Percentiles rank a stretch among this genome's conserved stretches.
These are phyloP conservation scores for Mechanitis mazaeus DNA, from an alignment of 2,888 invertebrate genomes.

Conservation along the genomic window DNA sequence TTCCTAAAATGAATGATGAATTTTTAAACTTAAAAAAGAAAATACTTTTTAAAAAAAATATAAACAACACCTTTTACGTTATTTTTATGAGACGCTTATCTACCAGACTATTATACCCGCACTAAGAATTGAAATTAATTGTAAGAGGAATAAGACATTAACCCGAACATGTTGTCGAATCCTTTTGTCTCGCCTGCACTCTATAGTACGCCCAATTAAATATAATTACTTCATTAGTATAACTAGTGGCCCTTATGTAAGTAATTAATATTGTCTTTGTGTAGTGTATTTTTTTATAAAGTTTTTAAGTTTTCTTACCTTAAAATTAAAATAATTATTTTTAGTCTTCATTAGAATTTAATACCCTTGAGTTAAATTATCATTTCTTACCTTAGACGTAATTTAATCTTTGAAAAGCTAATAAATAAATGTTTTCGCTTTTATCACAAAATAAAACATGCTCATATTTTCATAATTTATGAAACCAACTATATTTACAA, in stretches of 20 bases:
- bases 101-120: too few relatives aligned
- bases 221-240: slow-evolving; percentile 40
- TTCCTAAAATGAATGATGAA: too few relatives aligned
- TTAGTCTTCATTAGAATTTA: neutral
- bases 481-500: slow-evolving; percentile 22
- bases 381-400: neutral
- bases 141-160: slow-evolving; percentile 16
- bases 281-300: neutral
- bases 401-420: neutral
- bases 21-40: too few relatives aligned
- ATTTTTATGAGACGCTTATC: too few relatives aligned
- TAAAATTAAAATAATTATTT: neutral
- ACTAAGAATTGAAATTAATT: neutral
- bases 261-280: slow-evolving; percentile 1
- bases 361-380: neutral
- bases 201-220: slow-evolving; percentile 42
- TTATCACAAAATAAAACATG: slow-evolving; percentile 19
- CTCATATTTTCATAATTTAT: slow-evolving; percentile 24
- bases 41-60: too few relatives aligned
- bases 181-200: slow-evolving; percentile 55
- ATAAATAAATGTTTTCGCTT: slow-evolving; percentile 5
- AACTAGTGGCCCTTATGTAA: slow-evolving; percentile 12
- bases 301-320: neutral
- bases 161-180: slow-evolving; percentile 29
- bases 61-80: too few relatives aligned